phyloP scores from a whole-genome alignment of 2,113 vertebrate genomes.

The Hippocampus mohnikei region DNA sequence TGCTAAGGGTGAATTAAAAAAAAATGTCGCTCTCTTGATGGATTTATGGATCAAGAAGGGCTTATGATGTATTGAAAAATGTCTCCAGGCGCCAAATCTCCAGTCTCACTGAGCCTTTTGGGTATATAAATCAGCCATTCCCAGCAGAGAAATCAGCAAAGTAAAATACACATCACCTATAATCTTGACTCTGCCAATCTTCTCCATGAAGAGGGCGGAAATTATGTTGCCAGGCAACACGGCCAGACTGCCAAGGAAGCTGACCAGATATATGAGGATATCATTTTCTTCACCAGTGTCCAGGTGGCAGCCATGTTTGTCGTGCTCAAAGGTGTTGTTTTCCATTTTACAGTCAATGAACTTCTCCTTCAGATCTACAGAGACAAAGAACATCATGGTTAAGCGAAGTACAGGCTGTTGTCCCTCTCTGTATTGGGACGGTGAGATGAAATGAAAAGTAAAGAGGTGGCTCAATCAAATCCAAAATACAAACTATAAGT shows the following conservation, averaged over 20 bases:
- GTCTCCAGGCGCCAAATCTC: neutral
- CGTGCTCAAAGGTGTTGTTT: constrained; percentile 77
- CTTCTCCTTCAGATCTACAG: constrained; percentile 83
- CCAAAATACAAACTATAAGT: neutral
- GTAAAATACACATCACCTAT: constrained; percentile 74
- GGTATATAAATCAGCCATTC: neutral
- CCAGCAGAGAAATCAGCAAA: neutral
- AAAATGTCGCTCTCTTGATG: too few species aligned
- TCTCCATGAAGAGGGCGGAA: constrained; percentile 92
- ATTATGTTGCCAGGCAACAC: constrained; percentile 94
- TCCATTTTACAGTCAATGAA: constrained; percentile 84
- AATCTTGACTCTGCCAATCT: constrained; percentile 89
- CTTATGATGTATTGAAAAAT: neutral
- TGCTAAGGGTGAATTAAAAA: too few species aligned
- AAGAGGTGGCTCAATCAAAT: neutral
- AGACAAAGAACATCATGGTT: constrained; percentile 6
- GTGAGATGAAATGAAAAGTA: neutral
- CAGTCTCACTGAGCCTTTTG: neutral
- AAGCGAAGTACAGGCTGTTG: neutral
- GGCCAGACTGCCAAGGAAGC: constrained; percentile 90
- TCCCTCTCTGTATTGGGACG: neutral
- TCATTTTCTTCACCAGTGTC: constrained; percentile 86
- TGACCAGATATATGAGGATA: constrained; percentile 91
- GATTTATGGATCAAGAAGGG: too few species aligned
- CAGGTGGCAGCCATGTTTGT: constrained; percentile 86